Evolutionary conservation across 2,888 invertebrate genomes (phyloP), one percentile per base, ranked within the genome.

Genomic region (Balanococcus diminutus): DNA sequence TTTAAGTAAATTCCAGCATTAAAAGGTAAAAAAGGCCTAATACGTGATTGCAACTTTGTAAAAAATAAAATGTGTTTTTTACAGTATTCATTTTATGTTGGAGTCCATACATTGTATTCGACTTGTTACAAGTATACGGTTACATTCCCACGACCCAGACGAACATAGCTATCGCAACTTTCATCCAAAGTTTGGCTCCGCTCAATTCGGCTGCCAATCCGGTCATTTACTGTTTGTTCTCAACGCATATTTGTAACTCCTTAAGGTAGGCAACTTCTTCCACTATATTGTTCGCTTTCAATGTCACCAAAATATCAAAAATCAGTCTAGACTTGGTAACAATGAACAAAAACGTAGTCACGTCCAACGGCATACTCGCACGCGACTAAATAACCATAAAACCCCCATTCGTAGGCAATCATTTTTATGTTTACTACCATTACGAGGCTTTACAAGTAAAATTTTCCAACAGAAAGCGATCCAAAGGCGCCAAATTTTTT

Each of bases 171-270:
- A 93, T 97, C 72, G 95, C 96, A 9, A 96, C 96, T 0, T 95
- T 98, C 89, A 95, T 98, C 88, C 97, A 97, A 89, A 97, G 96
- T 90, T 91, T 98, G 88, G 96, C 97, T 0, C 96, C 97, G 0
- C 92, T 98, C 87, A 98, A 98, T 92, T 96, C 96, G 0, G 97
- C 97, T 0, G 97, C 97, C 84, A 98, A 98, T 91, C 98, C 98
- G 0, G 93, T 97, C 89, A 98, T 98, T 88, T 98, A 97, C 91
- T 97, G 96, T 89, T 93, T 98, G 88, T 98, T 97, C 91, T 97
- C 97, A 39, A 96, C 96, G 82, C 94, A 96, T 88, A 94, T 97
- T 88, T 96, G 96, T 90, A 91, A 95, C 87, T 94, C 95, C 87
- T 91, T 97, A 88, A 94, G 96, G 97, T 96, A 91, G 22, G 56